A percentile compares a stretch with the other conserved stretches of the same genome.
Evolutionary conservation across 2,888 invertebrate species (phyloP).

Genomic region (Pinctada fucata): DNA sequence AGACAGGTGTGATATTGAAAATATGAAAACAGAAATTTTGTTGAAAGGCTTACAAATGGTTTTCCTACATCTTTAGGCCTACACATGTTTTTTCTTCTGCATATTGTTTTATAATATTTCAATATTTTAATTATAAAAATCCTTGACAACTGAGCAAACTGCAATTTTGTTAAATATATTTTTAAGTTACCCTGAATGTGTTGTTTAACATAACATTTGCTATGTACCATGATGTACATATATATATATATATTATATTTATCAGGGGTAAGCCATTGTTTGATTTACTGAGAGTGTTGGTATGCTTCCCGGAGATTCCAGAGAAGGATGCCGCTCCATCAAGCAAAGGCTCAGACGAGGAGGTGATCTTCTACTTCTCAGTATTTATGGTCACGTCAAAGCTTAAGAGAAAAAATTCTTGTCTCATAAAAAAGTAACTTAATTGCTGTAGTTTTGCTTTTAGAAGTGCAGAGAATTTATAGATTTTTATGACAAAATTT

Average conservation of each 20-base stretch:
- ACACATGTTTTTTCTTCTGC: neutral
- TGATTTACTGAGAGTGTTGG: constrained; percentile 67
- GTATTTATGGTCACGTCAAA: too few species aligned
- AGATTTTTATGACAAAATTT: too few species aligned
- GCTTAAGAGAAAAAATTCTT: too few species aligned
- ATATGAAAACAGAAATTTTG: neutral
- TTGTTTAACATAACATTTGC: too few species aligned
- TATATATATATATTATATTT: neutral
- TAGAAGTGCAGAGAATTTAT: too few species aligned
- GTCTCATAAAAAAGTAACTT: too few species aligned
- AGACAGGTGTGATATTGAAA: constrained; percentile 53
- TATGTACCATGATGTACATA: too few species aligned
- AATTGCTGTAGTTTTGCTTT: too few species aligned
- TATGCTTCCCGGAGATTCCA: constrained; percentile 68
- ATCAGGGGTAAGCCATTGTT: constrained; percentile 63
- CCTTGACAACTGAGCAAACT: too few species aligned
- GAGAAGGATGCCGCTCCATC: constrained; percentile 47
- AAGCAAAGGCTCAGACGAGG: constrained; percentile 26
- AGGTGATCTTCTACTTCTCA: neutral
- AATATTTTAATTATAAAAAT: too few species aligned
- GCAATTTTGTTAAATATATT: too few species aligned
- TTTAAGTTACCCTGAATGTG: too few species aligned
- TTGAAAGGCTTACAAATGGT: neutral
- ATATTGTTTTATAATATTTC: neutral
- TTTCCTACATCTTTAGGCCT: neutral